Conservation (phyloP, 2,888 invertebrate genomes). For the Xanthorhoe spadicearia region DNA sequence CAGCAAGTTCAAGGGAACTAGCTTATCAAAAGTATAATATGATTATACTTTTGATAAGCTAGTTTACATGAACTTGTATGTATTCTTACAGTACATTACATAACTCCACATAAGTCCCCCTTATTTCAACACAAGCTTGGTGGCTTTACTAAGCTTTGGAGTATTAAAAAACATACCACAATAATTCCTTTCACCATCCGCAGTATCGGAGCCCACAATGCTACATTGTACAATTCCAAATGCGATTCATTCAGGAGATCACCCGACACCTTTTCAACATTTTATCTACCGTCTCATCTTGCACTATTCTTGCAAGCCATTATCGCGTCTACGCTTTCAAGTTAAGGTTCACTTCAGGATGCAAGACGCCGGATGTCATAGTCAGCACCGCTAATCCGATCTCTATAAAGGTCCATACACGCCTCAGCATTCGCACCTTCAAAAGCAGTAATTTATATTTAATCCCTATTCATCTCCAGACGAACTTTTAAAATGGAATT, state of each 20-base stretch:
- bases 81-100: no score
- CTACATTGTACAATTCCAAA: constrained; percentile 32
- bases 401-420: constrained; percentile 32
- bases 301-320: constrained; percentile 10
- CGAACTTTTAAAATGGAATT: constrained; percentile 48
- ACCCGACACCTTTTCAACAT: constrained; percentile 37
- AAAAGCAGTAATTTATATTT: constrained; percentile 44
- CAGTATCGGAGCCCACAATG: constrained; percentile 18
- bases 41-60: no score
- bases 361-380: constrained; percentile 17
- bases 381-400: constrained; percentile 37
- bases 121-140: not conserved
- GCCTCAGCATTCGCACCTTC: constrained; percentile 34
- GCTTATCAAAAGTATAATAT: no score
- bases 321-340: not conserved
- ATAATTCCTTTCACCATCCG: not conserved
- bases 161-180: constrained; percentile 1
- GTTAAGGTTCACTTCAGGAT: constrained; percentile 15
- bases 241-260: constrained; percentile 35
- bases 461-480: constrained; percentile 48
- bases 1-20: no score
- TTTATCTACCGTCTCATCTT: constrained; percentile 26
- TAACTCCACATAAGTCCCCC: not conserved
- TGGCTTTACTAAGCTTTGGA: not conserved
- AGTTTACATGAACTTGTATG: no score